These are phyloP conservation scores for Anarhynchus alexandrinus DNA, from an alignment of 2,113 vertebrate species.

Conservation along the genomic window DNA sequence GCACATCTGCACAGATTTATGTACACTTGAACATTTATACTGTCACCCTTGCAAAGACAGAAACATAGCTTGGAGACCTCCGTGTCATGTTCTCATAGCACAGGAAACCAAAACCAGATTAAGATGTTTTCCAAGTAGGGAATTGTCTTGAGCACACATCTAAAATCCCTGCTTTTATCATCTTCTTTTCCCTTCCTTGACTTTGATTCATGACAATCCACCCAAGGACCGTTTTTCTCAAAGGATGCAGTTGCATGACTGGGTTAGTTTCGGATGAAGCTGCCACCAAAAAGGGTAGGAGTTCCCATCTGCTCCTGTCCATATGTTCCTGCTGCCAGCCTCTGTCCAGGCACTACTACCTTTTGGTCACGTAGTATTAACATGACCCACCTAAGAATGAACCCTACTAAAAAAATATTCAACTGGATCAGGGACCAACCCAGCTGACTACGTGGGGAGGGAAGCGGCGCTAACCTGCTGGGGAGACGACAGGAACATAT, in stretches of 20 bases:
- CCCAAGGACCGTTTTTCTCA: background rate
- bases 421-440: background rate
- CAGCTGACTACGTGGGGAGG: background rate
- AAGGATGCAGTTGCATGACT: background rate
- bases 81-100: background rate
- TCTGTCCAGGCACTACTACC: background rate
- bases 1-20: background rate
- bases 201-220: background rate
- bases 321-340: fast-evolving
- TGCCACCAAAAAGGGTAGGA: background rate
- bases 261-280: background rate
- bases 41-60: background rate
- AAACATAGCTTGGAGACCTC: background rate
- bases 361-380: background rate
- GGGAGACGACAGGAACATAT: background rate
- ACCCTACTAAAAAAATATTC: background rate
- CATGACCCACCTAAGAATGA: background rate
- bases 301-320: background rate
- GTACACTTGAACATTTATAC: background rate
- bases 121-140: background rate
- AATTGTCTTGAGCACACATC: background rate
- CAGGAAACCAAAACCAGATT: background rate
- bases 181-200: background rate
- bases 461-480: background rate
- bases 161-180: background rate